A percentile compares a stretch with the other conserved stretches of the same genome.
phyloP scores from a whole-genome alignment of 2,113 vertebrate species.

The Pomatostomus ruficeps region DNA sequence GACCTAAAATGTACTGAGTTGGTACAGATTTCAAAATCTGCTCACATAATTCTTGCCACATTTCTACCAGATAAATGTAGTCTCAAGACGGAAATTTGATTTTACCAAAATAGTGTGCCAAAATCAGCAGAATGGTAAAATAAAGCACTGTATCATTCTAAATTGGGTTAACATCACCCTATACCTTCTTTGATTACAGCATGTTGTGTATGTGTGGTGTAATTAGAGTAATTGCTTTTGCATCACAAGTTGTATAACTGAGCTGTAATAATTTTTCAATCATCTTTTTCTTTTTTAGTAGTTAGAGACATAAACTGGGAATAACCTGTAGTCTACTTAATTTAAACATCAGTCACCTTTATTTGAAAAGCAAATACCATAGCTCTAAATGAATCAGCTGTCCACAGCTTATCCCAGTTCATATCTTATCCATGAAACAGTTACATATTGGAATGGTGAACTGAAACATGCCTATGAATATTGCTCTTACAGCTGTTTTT shows the following conservation, averaged over 20 bases:
- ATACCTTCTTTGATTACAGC: not conserved
- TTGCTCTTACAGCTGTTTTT: not conserved
- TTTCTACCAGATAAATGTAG: not conserved
- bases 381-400: not conserved
- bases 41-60: not conserved
- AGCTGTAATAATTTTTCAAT: slow-evolving; percentile 39
- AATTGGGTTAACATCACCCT: not conserved
- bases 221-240: slow-evolving; percentile 11
- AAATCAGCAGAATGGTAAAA: not conserved
- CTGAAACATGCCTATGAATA: not conserved
- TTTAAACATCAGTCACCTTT: slow-evolving; percentile 7
- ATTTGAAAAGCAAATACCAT: slow-evolving; percentile 45
- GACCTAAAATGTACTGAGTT: not conserved
- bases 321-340: slow-evolving; percentile 14
- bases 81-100: not conserved
- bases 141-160: not conserved
- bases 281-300: not conserved
- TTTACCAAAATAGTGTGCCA: not conserved
- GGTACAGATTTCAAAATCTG: not conserved
- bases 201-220: not conserved
- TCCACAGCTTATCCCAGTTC: not conserved
- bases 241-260: not conserved
- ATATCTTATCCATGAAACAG: not conserved
- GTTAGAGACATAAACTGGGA: slow-evolving; percentile 1
- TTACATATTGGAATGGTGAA: not conserved